Conservation (phyloP, 2,797 vertebrate species). For the Lycodopsis pacificus region DNA sequence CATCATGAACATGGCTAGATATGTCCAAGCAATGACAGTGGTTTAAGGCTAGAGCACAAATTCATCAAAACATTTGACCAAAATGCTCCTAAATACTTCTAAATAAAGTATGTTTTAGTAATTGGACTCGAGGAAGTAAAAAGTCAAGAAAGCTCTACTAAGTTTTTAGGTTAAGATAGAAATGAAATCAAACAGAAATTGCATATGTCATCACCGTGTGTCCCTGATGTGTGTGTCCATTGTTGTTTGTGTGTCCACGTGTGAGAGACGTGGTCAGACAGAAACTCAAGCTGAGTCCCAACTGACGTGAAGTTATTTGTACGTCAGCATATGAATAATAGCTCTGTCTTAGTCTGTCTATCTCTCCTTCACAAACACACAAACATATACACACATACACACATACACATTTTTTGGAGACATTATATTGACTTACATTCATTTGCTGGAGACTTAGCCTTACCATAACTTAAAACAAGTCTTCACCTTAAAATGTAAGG, state of each 20-base stretch:
- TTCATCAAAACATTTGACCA: neutral
- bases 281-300: slow-evolving; percentile 3
- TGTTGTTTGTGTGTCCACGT: slow-evolving; percentile 2
- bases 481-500: no score
- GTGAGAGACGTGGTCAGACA: neutral
- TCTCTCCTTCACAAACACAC: neutral
- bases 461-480: no score
- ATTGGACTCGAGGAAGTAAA: no score
- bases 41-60: neutral
- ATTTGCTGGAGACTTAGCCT: no score
- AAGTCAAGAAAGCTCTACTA: no score
- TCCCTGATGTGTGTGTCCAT: neutral
- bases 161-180: no score
- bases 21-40: slow-evolving; percentile 5
- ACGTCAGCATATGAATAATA: slow-evolving; percentile 3
- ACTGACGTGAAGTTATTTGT: slow-evolving; percentile 5
- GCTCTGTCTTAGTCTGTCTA: neutral
- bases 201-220: neutral
- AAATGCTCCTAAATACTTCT: neutral
- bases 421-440: no score
- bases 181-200: no score
- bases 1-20: slow-evolving; percentile 5
- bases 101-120: neutral
- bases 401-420: no score
- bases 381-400: neutral